Conservation (phyloP, 2,113 vertebrate species). For the Chaenogobius annularis region DNA sequence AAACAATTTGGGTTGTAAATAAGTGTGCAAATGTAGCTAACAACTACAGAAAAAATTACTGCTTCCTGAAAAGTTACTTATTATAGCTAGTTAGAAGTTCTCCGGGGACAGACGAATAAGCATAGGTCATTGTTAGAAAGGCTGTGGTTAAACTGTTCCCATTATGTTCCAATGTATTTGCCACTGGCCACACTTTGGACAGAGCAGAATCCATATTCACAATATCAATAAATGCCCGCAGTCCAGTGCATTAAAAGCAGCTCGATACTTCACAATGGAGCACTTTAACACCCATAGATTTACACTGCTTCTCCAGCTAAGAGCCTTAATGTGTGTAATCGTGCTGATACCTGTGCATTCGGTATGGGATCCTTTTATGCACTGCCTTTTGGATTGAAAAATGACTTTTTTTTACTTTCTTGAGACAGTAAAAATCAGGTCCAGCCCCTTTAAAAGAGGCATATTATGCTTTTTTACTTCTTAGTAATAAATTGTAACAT, state of each 20-base stretch:
- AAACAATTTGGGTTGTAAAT: too few relatives aligned
- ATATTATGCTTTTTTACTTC: too few relatives aligned
- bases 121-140: neutral
- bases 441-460: too few relatives aligned
- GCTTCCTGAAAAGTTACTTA: too few relatives aligned
- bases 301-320: neutral
- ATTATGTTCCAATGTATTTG: constrained; percentile 1
- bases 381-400: too few relatives aligned
- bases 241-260: neutral
- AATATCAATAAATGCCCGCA: constrained; percentile 4
- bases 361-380: neutral
- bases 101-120: neutral
- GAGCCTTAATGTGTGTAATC: neutral
- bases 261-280: neutral
- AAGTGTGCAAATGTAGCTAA: too few relatives aligned
- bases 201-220: neutral
- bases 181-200: constrained; percentile 4
- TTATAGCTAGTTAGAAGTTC: too few relatives aligned
- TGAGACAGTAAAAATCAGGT: too few relatives aligned
- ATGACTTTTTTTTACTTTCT: too few relatives aligned
- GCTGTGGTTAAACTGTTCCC: neutral
- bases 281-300: neutral
- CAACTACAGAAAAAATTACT: too few relatives aligned
- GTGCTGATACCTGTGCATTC: neutral
- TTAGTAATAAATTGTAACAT: too few relatives aligned